Conservation (phyloP, 2,888 invertebrate genomes). For the Yponomeuta evonymella region DNA sequence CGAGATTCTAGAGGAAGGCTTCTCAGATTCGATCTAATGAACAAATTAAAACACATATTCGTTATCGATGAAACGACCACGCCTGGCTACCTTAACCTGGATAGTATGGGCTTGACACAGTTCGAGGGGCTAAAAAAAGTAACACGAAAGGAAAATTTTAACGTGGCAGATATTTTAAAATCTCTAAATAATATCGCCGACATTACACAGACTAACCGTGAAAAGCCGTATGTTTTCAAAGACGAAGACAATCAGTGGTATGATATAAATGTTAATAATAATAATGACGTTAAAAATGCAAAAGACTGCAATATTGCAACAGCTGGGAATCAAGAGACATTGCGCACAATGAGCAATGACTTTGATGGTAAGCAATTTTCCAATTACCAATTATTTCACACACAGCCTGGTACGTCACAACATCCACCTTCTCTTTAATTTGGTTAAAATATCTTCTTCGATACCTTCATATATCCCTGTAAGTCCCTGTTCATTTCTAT, state of each 20-base stretch:
- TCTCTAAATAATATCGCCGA: background rate
- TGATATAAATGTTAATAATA: background rate
- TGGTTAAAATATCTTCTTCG: too few species aligned
- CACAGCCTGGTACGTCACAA: too few species aligned
- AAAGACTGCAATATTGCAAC: background rate
- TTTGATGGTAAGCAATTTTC: too few species aligned
- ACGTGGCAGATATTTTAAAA: background rate
- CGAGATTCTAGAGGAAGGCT: too few species aligned
- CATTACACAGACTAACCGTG: background rate
- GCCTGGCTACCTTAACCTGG: background rate
- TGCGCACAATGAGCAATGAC: too few species aligned
- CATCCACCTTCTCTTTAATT: too few species aligned
- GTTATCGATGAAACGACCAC: background rate
- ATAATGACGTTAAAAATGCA: background rate
- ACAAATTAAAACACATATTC: background rate
- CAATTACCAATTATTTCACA: too few species aligned
- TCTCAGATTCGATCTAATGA: background rate
- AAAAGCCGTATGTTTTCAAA: background rate
- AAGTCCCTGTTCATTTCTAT: too few species aligned
- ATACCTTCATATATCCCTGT: too few species aligned
- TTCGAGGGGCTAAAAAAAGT: background rate
- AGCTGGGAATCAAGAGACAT: background rate
- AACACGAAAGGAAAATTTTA: background rate
- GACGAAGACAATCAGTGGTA: background rate
- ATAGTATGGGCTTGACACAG: background rate